Percentiles rank a stretch among this genome's conserved stretches.
phyloP scores from a whole-genome alignment of 2,113 vertebrate genomes.

The Tenrec ecaudatus region DNA sequence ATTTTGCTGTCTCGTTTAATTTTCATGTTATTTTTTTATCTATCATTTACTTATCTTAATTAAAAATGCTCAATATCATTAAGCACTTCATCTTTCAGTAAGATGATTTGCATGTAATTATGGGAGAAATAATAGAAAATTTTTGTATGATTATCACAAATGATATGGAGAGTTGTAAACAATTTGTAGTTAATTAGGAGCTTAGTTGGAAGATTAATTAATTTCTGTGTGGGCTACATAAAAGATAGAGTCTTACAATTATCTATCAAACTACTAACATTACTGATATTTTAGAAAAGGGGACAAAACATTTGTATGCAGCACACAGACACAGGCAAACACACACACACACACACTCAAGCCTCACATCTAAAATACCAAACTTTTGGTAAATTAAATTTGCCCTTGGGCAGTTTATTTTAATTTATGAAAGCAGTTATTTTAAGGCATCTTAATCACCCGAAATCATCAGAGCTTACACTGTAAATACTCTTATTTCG shows the following conservation, averaged over 20 bases:
- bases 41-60: slow-evolving; percentile 69
- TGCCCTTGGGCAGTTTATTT: slow-evolving; percentile 35
- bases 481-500: slow-evolving; percentile 79
- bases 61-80: slow-evolving; percentile 69
- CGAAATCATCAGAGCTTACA: slow-evolving; percentile 69
- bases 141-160: slow-evolving; percentile 64
- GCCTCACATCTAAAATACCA: slow-evolving; percentile 35
- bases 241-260: slow-evolving; percentile 34
- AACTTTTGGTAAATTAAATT: not conserved
- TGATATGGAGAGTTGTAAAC: slow-evolving; percentile 38
- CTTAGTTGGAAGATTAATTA: slow-evolving; percentile 56
- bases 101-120: slow-evolving; percentile 69
- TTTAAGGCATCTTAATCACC: slow-evolving; percentile 60
- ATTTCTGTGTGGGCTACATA: not conserved
- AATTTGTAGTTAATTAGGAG: slow-evolving; percentile 61
- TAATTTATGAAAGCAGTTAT: slow-evolving; percentile 48
- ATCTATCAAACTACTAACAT: slow-evolving; percentile 60
- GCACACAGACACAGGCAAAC: not conserved
- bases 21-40: slow-evolving; percentile 71
- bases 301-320: not conserved
- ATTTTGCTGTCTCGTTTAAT: slow-evolving; percentile 66
- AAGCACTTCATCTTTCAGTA: slow-evolving; percentile 71
- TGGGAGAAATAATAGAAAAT: slow-evolving; percentile 59
- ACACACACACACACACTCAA: not conserved
- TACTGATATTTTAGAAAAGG: not conserved